These are phyloP conservation scores for Sesamia nonagrioides DNA, from an alignment of 1,140 invertebrate genomes.

Conservation along the genomic window DNA sequence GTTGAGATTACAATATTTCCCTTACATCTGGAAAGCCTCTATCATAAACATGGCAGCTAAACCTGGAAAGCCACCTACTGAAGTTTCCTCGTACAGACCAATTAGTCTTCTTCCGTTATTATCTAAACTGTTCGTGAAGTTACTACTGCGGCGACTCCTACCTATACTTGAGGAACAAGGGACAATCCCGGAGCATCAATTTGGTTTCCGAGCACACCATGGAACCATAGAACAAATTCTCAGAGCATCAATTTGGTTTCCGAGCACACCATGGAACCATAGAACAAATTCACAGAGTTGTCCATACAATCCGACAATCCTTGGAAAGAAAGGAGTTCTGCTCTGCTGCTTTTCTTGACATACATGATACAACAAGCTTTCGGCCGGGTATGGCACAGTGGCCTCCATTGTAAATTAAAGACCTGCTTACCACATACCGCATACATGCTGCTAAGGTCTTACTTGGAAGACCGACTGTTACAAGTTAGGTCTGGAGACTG, in stretches of 20 bases:
- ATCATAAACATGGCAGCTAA: conserved; percentile 59
- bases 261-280: conserved; percentile 59
- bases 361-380: conserved; percentile 26
- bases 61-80: conserved; percentile 67
- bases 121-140: conserved; percentile 43
- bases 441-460: neutral
- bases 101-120: conserved; percentile 46
- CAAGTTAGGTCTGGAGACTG: neutral
- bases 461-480: neutral
- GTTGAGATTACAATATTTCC: conserved; percentile 43
- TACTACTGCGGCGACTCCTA: neutral
- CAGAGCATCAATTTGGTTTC: conserved; percentile 69
- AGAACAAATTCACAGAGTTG: conserved; percentile 62
- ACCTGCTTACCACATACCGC: neutral
- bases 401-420: neutral
- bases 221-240: conserved; percentile 64
- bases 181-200: conserved; percentile 63
- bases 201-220: conserved; percentile 66
- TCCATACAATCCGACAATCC: conserved; percentile 55
- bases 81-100: conserved; percentile 62
- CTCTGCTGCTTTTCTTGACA: conserved; percentile 3
- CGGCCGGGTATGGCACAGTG: neutral
- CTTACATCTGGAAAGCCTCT: conserved; percentile 53
- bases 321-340: conserved; percentile 49
- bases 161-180: conserved; percentile 12